These are phyloP conservation scores for Troilus luridus DNA, from an alignment of 2,888 invertebrate genomes.

Conservation along the genomic window DNA sequence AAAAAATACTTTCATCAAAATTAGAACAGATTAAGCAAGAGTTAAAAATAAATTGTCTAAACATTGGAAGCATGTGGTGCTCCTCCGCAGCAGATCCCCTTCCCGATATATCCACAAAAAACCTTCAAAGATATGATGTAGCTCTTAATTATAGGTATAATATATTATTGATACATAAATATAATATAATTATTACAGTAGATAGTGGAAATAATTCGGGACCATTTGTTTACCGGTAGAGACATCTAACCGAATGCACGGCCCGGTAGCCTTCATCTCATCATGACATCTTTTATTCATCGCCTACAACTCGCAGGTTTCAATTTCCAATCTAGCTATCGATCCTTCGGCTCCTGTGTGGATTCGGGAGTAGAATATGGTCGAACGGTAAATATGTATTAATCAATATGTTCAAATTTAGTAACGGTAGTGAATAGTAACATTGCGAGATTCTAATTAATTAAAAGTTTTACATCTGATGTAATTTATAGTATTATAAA, in stretches of 20 bases:
- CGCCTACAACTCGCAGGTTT: neutral
- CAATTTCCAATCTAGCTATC: neutral
- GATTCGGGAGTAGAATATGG: too few species aligned
- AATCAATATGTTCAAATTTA: too few species aligned
- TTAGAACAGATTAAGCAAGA: neutral
- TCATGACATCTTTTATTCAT: neutral
- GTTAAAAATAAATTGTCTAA: neutral
- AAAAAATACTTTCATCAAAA: neutral
- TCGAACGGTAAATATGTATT: too few species aligned
- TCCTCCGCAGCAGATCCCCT: neutral
- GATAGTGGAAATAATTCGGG: too few species aligned
- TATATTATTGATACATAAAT: too few species aligned
- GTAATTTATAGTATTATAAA: too few species aligned
- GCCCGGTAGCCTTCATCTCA: neutral
- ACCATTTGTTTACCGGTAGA: neutral
- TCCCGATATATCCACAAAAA: neutral
- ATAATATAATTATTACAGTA: too few species aligned
- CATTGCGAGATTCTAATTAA: too few species aligned
- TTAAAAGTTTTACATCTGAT: too few species aligned
- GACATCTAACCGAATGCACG: neutral
- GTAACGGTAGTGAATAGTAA: too few species aligned
- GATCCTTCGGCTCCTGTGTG: neutral
- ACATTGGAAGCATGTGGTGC: neutral
- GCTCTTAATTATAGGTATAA: too few species aligned
- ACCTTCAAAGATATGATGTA: neutral